These are phyloP conservation scores for Ailuropoda melanoleuca DNA, from an alignment of 2,113 vertebrate species.

Conservation along the genomic window DNA sequence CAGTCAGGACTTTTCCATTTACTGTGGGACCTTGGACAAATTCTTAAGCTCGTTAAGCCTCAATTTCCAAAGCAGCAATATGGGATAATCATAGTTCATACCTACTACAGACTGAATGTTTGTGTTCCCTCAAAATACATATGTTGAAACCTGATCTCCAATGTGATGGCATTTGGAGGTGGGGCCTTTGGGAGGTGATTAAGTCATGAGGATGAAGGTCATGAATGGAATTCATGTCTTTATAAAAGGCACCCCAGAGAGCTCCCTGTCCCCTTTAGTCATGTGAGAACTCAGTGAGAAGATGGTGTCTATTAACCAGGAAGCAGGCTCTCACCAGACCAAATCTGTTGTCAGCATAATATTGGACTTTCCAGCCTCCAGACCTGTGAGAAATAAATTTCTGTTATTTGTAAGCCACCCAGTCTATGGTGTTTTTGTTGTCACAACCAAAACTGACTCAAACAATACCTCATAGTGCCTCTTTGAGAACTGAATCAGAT, in stretches of 20 bases:
- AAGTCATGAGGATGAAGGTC: background rate
- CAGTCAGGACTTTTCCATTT: background rate
- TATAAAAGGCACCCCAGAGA: background rate
- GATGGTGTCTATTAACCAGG: background rate
- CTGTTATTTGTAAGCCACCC: background rate
- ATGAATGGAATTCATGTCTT: background rate
- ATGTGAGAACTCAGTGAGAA: background rate
- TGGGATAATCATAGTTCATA: background rate
- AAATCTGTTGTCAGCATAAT: background rate
- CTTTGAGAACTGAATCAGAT: constrained; percentile 13
- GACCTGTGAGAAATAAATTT: background rate
- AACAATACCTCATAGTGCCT: background rate
- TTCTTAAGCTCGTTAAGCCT: background rate
- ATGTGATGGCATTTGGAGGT: background rate
- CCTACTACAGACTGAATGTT: background rate
- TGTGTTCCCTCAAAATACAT: background rate
- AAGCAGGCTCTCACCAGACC: background rate
- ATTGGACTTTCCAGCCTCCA: background rate
- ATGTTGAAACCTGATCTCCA: background rate
- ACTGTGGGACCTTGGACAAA: background rate
- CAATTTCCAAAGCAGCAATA: background rate
- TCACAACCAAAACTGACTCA: background rate
- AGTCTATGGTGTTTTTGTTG: background rate
- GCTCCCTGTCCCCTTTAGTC: background rate
- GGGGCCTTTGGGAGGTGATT: background rate